These are phyloP conservation scores for Blomia tropicalis DNA, from an alignment of 2,888 invertebrate genomes.

Conservation along the genomic window DNA sequence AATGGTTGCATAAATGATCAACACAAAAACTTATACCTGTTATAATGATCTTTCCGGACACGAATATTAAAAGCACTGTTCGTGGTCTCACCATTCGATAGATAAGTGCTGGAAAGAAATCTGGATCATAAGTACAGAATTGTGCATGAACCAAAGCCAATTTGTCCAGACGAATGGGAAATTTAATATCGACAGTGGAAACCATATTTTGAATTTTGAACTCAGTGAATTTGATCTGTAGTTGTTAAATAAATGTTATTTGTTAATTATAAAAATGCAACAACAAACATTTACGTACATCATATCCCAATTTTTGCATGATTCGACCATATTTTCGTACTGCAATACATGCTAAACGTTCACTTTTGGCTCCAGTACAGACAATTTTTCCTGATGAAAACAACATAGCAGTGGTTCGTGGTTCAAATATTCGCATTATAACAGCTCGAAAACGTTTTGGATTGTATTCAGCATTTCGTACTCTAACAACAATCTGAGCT, in stretches of 20 bases:
- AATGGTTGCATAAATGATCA: no score
- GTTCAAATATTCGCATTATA: slow-evolving; percentile 45
- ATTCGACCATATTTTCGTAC: slow-evolving; percentile 45
- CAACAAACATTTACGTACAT: slow-evolving; percentile 32
- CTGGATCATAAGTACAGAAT: slow-evolving; percentile 55
- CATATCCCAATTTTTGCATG: slow-evolving; percentile 44
- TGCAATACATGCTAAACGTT: slow-evolving; percentile 41
- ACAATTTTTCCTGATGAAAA: slow-evolving; percentile 46
- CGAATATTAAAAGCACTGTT: slow-evolving; percentile 89
- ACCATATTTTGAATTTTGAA: slow-evolving; percentile 76
- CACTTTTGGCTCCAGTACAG: slow-evolving; percentile 45
- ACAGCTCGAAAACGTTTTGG: slow-evolving; percentile 46
- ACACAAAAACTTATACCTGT: slow-evolving; percentile 45
- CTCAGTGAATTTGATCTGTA: slow-evolving; percentile 54
- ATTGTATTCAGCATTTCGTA: slow-evolving; percentile 45
- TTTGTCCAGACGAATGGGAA: slow-evolving; percentile 63
- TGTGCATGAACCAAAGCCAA: slow-evolving; percentile 63
- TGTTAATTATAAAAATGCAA: background rate
- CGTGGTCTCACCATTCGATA: slow-evolving; percentile 93
- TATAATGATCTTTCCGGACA: slow-evolving; percentile 94
- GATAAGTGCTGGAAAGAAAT: slow-evolving; percentile 90
- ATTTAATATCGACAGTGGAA: slow-evolving; percentile 68
- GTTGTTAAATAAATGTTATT: background rate
- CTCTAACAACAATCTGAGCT: slow-evolving; percentile 42
- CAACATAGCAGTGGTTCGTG: slow-evolving; percentile 43